A percentile compares a stretch with the other conserved stretches of the same genome.
phyloP scores from a whole-genome alignment of 2,888 invertebrate genomes.

The Nyleta sp. region DNA sequence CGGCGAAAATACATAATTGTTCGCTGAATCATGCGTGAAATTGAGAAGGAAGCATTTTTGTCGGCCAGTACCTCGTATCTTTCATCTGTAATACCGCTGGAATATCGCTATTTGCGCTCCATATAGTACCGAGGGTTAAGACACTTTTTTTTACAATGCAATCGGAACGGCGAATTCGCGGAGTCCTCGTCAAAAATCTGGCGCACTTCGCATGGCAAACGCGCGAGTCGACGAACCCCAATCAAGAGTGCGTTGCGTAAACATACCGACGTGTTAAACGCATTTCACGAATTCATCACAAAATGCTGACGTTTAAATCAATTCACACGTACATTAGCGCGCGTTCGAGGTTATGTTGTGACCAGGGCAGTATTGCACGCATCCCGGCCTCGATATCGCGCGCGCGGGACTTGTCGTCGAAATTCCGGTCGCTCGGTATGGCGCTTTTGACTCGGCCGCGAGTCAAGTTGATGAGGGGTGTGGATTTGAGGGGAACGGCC shows the following conservation, averaged over 20 bases:
- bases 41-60: no score
- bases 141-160: conserved; percentile 47
- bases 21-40: no score
- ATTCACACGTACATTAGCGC: conserved; percentile 48
- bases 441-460: no score
- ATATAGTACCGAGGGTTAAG: conserved; percentile 52
- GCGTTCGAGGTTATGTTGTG: conserved; percentile 53
- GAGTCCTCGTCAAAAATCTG: conserved; percentile 26
- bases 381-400: conserved; percentile 9
- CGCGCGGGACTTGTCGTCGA: no score
- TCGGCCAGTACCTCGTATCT: conserved; percentile 12
- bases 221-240: conserved; percentile 18
- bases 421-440: no score
- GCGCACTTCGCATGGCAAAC: conserved; percentile 1
- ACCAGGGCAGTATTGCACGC: conserved; percentile 24
- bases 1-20: no score
- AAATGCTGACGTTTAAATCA: conserved; percentile 57
- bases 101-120: conserved; percentile 45
- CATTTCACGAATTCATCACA: conserved; percentile 50
- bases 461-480: no score
- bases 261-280: conserved; percentile 26
- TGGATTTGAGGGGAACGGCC: no score
- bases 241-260: conserved; percentile 34
- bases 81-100: conserved; percentile 31
- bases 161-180: conserved; percentile 17